Evolutionary conservation across 2,888 invertebrate species (phyloP).

Genomic region (Sphaerophoria taeniata): DNA sequence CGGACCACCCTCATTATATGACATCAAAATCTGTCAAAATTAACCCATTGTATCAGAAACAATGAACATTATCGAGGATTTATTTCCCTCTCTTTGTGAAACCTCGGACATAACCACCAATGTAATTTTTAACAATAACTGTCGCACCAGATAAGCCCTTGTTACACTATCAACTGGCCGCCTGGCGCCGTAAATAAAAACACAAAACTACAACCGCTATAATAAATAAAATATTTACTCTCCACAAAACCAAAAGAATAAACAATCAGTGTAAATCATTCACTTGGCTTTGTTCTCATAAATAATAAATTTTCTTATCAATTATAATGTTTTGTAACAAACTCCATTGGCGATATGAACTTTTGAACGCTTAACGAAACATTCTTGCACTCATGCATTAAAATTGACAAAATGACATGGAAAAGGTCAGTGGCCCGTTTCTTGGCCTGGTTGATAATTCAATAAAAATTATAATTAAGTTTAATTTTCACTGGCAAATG

Average conservation of each 20-base stretch:
- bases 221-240: conserved; percentile 16
- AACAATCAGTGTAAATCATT: conserved; percentile 28
- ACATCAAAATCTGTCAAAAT: background rate
- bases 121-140: background rate
- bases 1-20: no score
- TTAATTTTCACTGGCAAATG: conserved; percentile 1
- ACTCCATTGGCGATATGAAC: background rate
- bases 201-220: background rate
- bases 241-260: background rate
- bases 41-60: background rate
- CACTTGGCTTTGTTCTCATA: conserved; percentile 13
- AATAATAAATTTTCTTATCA: conserved; percentile 1
- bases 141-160: conserved; percentile 1
- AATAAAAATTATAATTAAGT: conserved; percentile 17
- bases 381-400: background rate
- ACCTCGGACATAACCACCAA: background rate
- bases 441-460: background rate
- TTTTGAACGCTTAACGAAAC: background rate
- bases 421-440: conserved; percentile 2
- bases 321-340: background rate
- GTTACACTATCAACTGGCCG: background rate
- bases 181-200: background rate
- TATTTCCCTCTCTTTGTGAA: background rate
- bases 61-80: conserved; percentile 1
- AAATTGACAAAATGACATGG: background rate